Conservation (phyloP, 2,888 invertebrate genomes). For the Allygus modestus region DNA sequence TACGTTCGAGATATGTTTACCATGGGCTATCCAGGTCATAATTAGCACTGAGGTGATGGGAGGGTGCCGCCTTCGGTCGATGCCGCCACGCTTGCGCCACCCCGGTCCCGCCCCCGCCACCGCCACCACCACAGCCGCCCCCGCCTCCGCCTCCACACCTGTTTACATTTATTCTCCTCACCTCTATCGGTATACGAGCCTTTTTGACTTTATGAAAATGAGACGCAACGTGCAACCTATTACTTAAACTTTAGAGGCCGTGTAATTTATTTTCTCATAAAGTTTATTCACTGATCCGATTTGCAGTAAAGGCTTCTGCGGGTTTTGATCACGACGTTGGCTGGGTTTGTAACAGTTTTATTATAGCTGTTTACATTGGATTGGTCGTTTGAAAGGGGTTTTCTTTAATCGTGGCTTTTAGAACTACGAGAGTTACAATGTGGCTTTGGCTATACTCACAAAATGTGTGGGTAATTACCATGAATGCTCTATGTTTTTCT, state of each 20-base stretch:
- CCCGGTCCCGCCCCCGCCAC: slow-evolving; percentile 13
- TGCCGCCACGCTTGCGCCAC: slow-evolving; percentile 22
- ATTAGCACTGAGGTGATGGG: background rate
- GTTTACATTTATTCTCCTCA: slow-evolving; percentile 49
- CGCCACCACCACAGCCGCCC: background rate
- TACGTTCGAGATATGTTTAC: slow-evolving; percentile 13
- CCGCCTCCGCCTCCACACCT: slow-evolving; percentile 17
- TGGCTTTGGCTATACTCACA: too few relatives aligned
- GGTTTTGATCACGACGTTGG: too few relatives aligned
- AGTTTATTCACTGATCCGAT: background rate
- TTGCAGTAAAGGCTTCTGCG: too few relatives aligned
- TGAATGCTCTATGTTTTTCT: too few relatives aligned
- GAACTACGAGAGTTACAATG: too few relatives aligned
- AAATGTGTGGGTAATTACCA: too few relatives aligned
- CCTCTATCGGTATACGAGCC: slow-evolving; percentile 10
- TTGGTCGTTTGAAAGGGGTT: too few relatives aligned
- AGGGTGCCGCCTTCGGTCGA: slow-evolving; percentile 35
- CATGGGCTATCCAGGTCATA: slow-evolving; percentile 32
- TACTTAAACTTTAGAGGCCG: background rate
- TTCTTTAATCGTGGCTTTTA: too few relatives aligned
- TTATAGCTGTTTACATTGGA: too few relatives aligned
- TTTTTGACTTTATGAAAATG: slow-evolving; percentile 57
- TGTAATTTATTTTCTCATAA: background rate
- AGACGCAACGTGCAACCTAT: slow-evolving; percentile 14
- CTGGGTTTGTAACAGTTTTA: too few relatives aligned